phyloP scores from a whole-genome alignment of 1,140 invertebrate species.

The Hyles vespertilio region DNA sequence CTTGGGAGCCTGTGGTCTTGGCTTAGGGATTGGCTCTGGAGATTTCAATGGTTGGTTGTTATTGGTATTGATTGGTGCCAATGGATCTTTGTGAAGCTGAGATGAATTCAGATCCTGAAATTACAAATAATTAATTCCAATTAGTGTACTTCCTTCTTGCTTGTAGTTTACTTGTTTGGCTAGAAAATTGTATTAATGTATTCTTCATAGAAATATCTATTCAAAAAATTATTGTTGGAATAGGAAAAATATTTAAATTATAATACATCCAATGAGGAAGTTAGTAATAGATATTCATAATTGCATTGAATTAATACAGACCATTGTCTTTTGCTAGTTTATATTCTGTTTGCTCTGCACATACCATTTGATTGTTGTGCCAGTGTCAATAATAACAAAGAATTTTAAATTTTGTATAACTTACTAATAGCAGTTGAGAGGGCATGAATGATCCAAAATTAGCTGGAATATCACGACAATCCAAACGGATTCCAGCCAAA shows the following conservation, averaged over 20 bases:
- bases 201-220: not conserved
- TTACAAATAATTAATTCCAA: not conserved
- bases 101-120: slow-evolving; percentile 42
- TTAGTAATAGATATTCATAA: no score
- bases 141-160: no score
- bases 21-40: slow-evolving; percentile 16
- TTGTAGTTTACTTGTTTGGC: not conserved
- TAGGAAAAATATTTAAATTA: not conserved
- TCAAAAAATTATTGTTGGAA: not conserved
- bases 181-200: not conserved
- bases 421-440: slow-evolving; percentile 68
- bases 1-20: slow-evolving; percentile 33
- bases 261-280: not conserved
- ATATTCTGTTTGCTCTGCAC: no score
- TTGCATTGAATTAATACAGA: no score
- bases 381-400: not conserved
- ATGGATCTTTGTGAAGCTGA: slow-evolving; percentile 33
- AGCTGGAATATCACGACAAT: slow-evolving; percentile 46
- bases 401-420: slow-evolving; percentile 5
- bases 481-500: slow-evolving; percentile 57
- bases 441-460: slow-evolving; percentile 68
- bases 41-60: slow-evolving; percentile 24
- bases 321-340: no score
- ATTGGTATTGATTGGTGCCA: slow-evolving; percentile 32
- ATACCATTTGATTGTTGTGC: not conserved